Percentiles rank a stretch among this genome's conserved stretches.
These are phyloP conservation scores for Pristionchus maxplancki DNA, from an alignment of 2,888 invertebrate genomes.

Conservation along the genomic window DNA sequence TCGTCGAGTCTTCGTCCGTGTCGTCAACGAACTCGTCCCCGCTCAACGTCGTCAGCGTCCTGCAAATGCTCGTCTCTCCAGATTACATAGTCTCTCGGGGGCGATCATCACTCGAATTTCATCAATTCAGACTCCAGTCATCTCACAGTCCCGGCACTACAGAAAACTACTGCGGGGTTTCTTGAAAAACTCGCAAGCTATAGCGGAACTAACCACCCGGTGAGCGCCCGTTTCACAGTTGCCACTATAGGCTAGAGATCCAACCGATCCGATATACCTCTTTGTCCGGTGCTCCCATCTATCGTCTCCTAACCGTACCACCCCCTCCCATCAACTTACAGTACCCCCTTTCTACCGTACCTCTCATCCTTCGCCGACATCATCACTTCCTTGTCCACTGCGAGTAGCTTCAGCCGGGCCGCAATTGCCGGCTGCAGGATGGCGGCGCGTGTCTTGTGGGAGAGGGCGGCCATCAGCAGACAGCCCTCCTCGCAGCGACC, in stretches of 20 bases:
- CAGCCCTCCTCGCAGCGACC: conserved; percentile 29
- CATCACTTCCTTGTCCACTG: neutral
- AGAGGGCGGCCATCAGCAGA: conserved; percentile 12
- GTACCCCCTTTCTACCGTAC: neutral
- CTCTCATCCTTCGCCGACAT: conserved; percentile 48
- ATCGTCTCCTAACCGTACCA: neutral
- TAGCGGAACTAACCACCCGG: too few relatives aligned
- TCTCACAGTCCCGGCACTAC: too few relatives aligned
- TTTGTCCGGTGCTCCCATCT: too few relatives aligned
- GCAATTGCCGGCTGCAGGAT: conserved; percentile 40
- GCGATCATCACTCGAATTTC: too few relatives aligned
- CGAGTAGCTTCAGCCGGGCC: neutral
- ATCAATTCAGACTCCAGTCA: too few relatives aligned
- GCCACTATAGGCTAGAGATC: neutral
- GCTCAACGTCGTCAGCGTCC: neutral
- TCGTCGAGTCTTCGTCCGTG: neutral
- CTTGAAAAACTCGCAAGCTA: too few relatives aligned
- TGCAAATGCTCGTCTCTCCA: too few relatives aligned
- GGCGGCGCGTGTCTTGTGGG: neutral
- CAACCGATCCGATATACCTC: neutral
- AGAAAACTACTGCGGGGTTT: too few relatives aligned
- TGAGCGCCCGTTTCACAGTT: neutral
- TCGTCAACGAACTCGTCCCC: conserved; percentile 45
- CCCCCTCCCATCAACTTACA: neutral
- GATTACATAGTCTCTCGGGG: too few relatives aligned